A percentile compares a stretch with the other conserved stretches of the same genome.
These are phyloP conservation scores for Erinaceus europaeus DNA, from an alignment of 2,113 vertebrate genomes.

Conservation along the genomic window DNA sequence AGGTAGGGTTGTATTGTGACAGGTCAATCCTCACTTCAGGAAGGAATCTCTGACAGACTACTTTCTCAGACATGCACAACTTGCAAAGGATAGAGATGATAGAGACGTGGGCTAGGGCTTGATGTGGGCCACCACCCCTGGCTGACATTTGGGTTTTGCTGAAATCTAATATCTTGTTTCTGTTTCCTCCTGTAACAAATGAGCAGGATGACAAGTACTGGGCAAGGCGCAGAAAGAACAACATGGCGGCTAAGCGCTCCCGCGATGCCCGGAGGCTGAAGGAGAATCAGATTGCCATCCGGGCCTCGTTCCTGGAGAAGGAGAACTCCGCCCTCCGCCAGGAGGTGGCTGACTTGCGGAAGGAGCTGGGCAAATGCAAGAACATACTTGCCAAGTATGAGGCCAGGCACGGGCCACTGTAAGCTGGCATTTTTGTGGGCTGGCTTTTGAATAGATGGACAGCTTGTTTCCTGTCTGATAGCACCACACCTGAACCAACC, in stretches of 20 bases:
- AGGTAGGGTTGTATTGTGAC: not conserved
- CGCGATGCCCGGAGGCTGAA: constrained; percentile 95
- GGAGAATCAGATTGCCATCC: constrained; percentile 99
- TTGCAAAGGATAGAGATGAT: not conserved
- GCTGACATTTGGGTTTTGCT: not conserved
- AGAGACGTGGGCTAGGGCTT: not conserved
- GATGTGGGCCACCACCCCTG: not conserved
- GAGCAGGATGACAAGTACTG: constrained; percentile 99
- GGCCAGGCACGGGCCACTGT: constrained; percentile 93
- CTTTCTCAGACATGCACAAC: not conserved
- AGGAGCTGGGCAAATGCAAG: constrained; percentile 97
- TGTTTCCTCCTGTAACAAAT: constrained; percentile 75
- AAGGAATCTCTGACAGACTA: not conserved
- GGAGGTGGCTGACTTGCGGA: constrained; percentile 94
- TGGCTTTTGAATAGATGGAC: constrained; percentile 84
- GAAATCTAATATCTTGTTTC: constrained; percentile 79
- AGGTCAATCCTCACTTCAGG: not conserved
- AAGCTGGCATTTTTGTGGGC: constrained; percentile 70
- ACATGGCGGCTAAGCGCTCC: constrained; percentile 96
- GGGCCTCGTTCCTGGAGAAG: constrained; percentile 96
- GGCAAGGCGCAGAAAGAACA: constrained; percentile 99
- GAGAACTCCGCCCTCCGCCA: constrained; percentile 94
- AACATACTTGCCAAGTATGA: constrained; percentile 95
- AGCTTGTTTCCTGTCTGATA: constrained; percentile 83
- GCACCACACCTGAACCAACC: constrained; percentile 83